Percentiles rank a stretch among this genome's conserved stretches.
These are phyloP conservation scores for Pampusana beccarii DNA, from an alignment of 2,113 vertebrate species.

Conservation along the genomic window DNA sequence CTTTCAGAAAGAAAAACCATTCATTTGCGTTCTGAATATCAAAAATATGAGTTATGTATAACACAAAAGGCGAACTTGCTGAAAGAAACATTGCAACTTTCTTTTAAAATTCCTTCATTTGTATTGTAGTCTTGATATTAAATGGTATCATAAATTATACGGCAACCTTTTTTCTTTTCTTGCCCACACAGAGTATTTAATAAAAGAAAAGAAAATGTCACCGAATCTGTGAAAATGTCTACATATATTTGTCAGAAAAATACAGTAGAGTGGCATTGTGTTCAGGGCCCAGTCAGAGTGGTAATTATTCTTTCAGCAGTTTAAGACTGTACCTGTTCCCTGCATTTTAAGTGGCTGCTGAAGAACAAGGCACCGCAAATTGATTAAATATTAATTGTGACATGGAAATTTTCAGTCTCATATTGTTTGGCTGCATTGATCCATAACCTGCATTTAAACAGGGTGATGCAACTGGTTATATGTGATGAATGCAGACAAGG, in stretches of 20 bases:
- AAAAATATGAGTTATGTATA: background rate
- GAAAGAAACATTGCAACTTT: background rate
- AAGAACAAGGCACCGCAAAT: background rate
- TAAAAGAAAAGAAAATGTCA: slow-evolving; percentile 39
- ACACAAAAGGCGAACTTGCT: background rate
- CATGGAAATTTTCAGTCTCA: background rate
- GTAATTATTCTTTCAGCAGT: slow-evolving; percentile 43
- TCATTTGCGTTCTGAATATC: background rate
- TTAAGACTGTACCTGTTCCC: background rate
- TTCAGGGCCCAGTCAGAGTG: slow-evolving; percentile 22
- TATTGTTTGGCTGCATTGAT: background rate
- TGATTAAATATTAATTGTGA: slow-evolving; percentile 53
- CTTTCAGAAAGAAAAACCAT: slow-evolving; percentile 6
- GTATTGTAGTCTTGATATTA: slow-evolving; percentile 10
- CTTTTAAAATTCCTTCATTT: slow-evolving; percentile 8
- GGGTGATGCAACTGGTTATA: background rate
- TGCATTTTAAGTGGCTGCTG: slow-evolving; percentile 34
- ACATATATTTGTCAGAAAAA: slow-evolving; percentile 29
- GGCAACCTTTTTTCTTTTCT: slow-evolving; percentile 2
- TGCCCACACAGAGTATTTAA: slow-evolving; percentile 28
- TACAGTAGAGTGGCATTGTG: slow-evolving; percentile 6
- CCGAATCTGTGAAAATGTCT: background rate
- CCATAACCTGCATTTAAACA: background rate
- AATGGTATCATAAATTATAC: background rate
- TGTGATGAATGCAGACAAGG: background rate